Evolutionary conservation across 1,140 invertebrate species (phyloP).

Genomic region (Penaeus indicus): DNA sequence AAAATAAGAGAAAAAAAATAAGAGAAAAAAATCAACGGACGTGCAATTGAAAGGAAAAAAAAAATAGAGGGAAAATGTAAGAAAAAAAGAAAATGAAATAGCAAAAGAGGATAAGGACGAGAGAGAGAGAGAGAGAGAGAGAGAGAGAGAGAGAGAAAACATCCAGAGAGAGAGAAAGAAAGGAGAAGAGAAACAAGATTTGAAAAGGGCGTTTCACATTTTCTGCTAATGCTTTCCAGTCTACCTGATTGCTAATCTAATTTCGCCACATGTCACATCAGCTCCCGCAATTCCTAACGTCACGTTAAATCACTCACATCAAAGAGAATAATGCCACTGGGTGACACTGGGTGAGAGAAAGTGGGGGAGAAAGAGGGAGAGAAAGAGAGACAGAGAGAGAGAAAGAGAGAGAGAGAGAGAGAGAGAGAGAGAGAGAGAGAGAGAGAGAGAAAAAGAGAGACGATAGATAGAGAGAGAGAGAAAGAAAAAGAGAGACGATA

Average conservation of each 20-base stretch:
- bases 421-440: neutral
- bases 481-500: too few relatives aligned
- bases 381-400: neutral
- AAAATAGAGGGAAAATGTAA: neutral
- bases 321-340: neutral
- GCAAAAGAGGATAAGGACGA: neutral
- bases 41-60: neutral
- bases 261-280: too few relatives aligned
- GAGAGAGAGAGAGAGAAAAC: neutral
- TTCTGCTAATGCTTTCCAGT: too few relatives aligned
- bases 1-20: too few relatives aligned
- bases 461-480: neutral
- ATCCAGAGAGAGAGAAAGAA: neutral
- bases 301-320: too few relatives aligned
- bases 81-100: neutral
- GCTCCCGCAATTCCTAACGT: too few relatives aligned
- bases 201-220: neutral
- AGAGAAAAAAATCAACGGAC: too few relatives aligned
- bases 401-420: neutral
- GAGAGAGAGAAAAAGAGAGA: slow-evolving; percentile 8
- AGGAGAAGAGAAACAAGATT: neutral
- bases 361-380: neutral
- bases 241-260: too few relatives aligned
- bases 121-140: too few relatives aligned
- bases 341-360: neutral